Evolutionary conservation across 2,797 vertebrate genomes (phyloP).

Genomic region (Clarias platycephalus): DNA sequence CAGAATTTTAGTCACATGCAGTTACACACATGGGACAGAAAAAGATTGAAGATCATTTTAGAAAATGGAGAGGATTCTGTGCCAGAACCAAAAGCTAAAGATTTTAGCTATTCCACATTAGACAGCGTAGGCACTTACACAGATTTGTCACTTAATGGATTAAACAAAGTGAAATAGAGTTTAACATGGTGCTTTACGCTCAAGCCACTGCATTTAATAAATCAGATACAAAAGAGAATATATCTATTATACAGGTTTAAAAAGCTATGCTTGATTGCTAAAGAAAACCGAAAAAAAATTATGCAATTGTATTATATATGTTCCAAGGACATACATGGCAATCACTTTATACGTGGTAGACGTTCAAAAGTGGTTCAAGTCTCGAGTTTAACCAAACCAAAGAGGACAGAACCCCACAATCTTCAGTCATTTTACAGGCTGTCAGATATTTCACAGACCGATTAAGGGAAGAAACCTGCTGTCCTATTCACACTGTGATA

Average conservation of each 20-base stretch:
- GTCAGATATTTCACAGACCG: neutral
- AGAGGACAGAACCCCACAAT: neutral
- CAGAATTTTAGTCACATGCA: neutral
- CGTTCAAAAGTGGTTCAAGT: neutral
- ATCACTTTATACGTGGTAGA: too few species aligned
- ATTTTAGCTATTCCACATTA: neutral
- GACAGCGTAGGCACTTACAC: neutral
- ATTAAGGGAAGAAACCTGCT: neutral
- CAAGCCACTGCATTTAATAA: neutral
- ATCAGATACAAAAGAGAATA: neutral
- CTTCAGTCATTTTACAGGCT: slow-evolving; percentile 4
- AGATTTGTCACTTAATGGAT: neutral
- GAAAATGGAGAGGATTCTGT: neutral
- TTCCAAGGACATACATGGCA: too few species aligned
- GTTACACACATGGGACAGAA: neutral
- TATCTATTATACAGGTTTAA: neutral
- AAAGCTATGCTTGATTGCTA: neutral
- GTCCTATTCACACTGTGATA: neutral
- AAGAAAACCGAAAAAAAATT: neutral
- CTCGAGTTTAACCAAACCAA: neutral
- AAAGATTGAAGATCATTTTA: neutral
- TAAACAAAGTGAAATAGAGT: neutral
- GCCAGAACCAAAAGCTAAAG: neutral
- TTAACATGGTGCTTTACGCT: neutral
- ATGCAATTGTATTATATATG: neutral